phyloP scores from a whole-genome alignment of 2,888 invertebrate species.

The Cylloceria caligata region DNA sequence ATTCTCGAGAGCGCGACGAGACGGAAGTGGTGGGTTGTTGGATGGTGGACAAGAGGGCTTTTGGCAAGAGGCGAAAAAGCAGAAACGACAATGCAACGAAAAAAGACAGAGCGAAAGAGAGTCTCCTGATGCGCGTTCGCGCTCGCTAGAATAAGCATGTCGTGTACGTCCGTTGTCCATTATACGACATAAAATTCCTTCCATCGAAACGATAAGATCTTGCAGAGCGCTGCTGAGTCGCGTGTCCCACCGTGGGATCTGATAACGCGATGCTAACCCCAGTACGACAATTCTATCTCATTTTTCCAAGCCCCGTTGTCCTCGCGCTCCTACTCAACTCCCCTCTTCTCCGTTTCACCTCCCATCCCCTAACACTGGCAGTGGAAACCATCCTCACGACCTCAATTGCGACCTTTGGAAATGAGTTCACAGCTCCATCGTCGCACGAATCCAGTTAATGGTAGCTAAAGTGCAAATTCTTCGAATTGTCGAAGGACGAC shows the following conservation, averaged over 20 bases:
- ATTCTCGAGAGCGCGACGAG: constrained; percentile 27
- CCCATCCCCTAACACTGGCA: constrained; percentile 32
- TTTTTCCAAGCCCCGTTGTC: constrained; percentile 55
- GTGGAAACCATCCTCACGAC: constrained; percentile 73
- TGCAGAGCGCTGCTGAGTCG: constrained; percentile 77
- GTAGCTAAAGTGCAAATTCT: background rate
- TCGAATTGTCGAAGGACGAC: background rate
- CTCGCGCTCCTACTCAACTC: constrained; percentile 34
- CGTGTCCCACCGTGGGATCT: constrained; percentile 83
- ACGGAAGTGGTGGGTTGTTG: background rate
- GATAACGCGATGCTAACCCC: constrained; percentile 78
- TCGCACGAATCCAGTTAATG: constrained; percentile 77
- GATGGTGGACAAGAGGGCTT: constrained; percentile 23
- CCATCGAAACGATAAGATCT: constrained; percentile 82
- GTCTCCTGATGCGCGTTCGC: constrained; percentile 68
- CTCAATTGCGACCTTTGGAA: constrained; percentile 75
- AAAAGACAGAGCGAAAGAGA: constrained; percentile 53
- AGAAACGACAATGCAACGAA: constrained; percentile 46
- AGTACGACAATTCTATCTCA: constrained; percentile 63
- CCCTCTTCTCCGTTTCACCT: constrained; percentile 52
- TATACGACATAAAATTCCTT: constrained; percentile 84
- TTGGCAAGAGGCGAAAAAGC: constrained; percentile 45
- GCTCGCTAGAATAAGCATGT: constrained; percentile 57
- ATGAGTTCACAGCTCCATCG: constrained; percentile 68
- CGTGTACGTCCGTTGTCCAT: constrained; percentile 76